Evolutionary conservation across 2,113 vertebrate species (phyloP), one percentile per base, ranked within the genome.

Genomic region (Canis aureus): DNA sequence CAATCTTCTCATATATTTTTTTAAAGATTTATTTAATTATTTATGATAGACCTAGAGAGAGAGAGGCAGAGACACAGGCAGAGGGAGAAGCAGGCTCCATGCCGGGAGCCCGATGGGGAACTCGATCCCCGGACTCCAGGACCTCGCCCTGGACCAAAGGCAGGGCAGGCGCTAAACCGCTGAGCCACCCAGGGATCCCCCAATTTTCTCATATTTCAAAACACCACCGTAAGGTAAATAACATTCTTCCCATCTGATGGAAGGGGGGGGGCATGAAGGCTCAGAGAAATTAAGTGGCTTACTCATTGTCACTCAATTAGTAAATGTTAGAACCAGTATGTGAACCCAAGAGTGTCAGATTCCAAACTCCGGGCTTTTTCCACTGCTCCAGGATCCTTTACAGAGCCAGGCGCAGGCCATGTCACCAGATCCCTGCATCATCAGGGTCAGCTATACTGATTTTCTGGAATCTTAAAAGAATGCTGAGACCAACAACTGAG

Each of bases 401-500:
- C 11, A 85, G 38, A 93, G n/a, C 20, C 51, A 43, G 60, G 12
- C 53, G 27, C 51, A 23, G 55, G 32, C 43, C 73, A 78, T 8
- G 43, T 53, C 59, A n/a, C 74, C 53, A 69, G 67, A 95, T 81
- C 84, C 79, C 69, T 19, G n/a, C 60, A 78, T 22, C 67, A 69
- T 19, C 67, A 13, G 53, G 19, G 92, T 84, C 78, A 93, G 59
- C 23, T 71, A 87, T 27, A 60, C 0, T 43, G 66, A 49, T 69
- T 82, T 93, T 93, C 57, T 82, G 15, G 66, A 82, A 83, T 92
- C 78, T 91, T 89, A 32, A 59, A 95, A 96, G 25, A 74, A 85
- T 92, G 73, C 66, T 66, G 73, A 96, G 35, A 89, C 16, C 94
- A 92, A 91, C 6, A 84, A 80, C 20, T 81, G 32, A 97, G 71